These are phyloP conservation scores for Hemicrepidius hirtus DNA, from an alignment of 2,888 invertebrate genomes.

Conservation along the genomic window DNA sequence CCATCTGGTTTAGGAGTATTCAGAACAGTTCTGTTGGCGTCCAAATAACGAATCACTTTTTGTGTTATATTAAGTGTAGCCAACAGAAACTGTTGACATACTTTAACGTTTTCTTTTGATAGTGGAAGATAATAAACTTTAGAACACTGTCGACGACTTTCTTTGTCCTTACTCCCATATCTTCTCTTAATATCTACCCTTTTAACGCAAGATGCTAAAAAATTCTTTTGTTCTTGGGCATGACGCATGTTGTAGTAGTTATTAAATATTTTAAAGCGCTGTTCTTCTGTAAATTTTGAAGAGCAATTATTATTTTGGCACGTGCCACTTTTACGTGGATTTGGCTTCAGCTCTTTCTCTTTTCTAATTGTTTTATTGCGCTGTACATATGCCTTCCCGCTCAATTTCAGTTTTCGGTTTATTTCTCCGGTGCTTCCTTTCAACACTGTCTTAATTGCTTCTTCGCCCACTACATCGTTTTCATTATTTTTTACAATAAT, in stretches of 20 bases:
- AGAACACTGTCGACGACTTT: conserved; percentile 11
- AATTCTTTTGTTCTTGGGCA: conserved; percentile 29
- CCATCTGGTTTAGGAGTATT: conserved; percentile 15
- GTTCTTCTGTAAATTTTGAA: conserved; percentile 20
- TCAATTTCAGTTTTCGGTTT: not conserved
- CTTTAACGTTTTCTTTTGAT: conserved; percentile 30
- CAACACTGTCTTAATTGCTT: not conserved
- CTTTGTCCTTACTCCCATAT: conserved; percentile 4
- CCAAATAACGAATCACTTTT: conserved; percentile 28
- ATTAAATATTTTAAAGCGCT: conserved; percentile 25
- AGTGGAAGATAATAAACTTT: conserved; percentile 20
- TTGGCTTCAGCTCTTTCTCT: conserved; percentile 4
- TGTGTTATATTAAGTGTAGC: conserved; percentile 32
- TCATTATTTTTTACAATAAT: not conserved
- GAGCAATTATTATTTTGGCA: conserved; percentile 35
- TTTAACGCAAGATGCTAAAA: conserved; percentile 26
- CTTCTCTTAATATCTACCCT: conserved; percentile 14
- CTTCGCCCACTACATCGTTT: conserved; percentile 1
- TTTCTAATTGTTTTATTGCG: conserved; percentile 8
- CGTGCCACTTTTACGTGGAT: conserved; percentile 13
- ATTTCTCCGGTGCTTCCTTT: conserved; percentile 1
- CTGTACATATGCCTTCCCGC: conserved; percentile 1
- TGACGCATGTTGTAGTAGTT: conserved; percentile 25
- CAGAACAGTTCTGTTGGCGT: conserved; percentile 27
- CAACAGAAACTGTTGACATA: conserved; percentile 41